phyloP scores from a whole-genome alignment of 2,797 vertebrate species.

The Psittacula echo region DNA sequence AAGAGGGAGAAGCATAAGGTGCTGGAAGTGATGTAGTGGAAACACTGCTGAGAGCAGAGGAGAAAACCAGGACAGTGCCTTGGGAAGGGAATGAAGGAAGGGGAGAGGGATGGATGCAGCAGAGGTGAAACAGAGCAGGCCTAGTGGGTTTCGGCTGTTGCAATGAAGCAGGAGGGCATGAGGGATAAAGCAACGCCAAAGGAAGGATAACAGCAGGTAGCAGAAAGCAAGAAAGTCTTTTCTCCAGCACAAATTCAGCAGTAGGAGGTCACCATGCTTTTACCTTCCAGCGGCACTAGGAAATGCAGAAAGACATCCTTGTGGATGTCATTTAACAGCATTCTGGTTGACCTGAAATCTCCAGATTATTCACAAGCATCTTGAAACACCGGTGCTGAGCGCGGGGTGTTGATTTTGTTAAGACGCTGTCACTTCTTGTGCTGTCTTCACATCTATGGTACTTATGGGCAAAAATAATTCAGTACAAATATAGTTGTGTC shows the following conservation, averaged over 20 bases:
- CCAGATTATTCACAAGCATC: neutral
- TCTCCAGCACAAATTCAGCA: neutral
- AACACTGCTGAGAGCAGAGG: neutral
- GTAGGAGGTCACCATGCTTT: neutral
- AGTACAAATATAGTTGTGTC: slow-evolving; percentile 3
- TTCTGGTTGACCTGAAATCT: neutral
- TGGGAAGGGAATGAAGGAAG: neutral
- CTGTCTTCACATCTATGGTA: neutral
- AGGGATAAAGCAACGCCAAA: neutral
- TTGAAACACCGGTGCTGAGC: neutral
- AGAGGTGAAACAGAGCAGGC: neutral
- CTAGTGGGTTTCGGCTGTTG: neutral
- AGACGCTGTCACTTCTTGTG: neutral
- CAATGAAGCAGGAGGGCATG: neutral
- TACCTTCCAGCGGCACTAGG: neutral
- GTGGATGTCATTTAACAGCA: neutral
- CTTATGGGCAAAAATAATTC: slow-evolving; percentile 28
- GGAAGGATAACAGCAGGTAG: neutral
- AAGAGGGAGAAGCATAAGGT: neutral
- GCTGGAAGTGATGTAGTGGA: neutral
- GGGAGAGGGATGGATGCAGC: neutral
- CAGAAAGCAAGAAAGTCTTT: neutral
- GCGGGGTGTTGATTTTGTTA: neutral
- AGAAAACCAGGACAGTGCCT: neutral
- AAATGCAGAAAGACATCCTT: neutral